Evolutionary conservation across 2,113 vertebrate species (phyloP).

Genomic region (Equus quagga): DNA sequence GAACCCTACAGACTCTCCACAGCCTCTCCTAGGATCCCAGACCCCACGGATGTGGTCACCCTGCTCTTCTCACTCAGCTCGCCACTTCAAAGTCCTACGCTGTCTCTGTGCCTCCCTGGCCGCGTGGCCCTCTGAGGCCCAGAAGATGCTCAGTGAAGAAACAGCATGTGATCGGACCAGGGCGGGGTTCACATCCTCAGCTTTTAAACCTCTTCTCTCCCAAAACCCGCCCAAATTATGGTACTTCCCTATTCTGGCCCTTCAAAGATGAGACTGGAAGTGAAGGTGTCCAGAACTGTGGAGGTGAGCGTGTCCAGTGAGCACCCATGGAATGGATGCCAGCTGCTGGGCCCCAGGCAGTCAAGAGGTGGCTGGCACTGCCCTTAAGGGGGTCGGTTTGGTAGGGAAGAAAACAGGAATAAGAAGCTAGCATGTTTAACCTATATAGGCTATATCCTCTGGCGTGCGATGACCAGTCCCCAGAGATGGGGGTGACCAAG

Average conservation of each 20-base stretch:
- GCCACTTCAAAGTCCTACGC: not conserved
- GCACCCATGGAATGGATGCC: not conserved
- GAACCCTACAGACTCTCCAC: not conserved
- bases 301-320: not conserved
- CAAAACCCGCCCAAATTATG: not conserved
- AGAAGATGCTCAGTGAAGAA: not conserved
- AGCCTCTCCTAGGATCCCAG: not conserved
- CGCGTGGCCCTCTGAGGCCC: not conserved
- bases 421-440: not conserved
- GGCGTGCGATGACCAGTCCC: not conserved
- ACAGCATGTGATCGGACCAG: not conserved
- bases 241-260: not conserved
- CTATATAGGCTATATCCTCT: not conserved
- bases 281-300: rapidly evolving
- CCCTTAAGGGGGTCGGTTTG: not conserved
- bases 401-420: not conserved
- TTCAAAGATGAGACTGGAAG: not conserved
- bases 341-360: not conserved
- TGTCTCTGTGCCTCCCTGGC: not conserved
- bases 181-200: not conserved
- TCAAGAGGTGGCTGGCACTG: not conserved
- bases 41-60: not conserved
- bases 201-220: not conserved
- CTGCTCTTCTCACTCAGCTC: not conserved
- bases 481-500: not conserved